Evolutionary conservation across 2,888 invertebrate species (phyloP), one percentile per base, ranked within the genome.

Genomic region (Protodeltote pygarga): DNA sequence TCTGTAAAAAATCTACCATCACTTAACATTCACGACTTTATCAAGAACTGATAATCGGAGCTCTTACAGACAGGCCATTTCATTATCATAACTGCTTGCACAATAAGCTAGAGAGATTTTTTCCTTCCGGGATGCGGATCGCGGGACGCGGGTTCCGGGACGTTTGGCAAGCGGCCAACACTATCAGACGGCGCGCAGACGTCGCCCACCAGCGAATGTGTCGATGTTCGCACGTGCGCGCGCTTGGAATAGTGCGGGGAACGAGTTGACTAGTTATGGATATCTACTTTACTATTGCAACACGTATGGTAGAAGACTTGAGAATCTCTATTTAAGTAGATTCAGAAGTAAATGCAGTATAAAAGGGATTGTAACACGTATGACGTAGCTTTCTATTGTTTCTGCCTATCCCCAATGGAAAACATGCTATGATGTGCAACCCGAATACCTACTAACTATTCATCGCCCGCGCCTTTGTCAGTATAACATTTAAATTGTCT

Each of bases 161-260:
- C 34, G 5, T 21, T 33, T 68, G 67, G 67, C 67, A 29, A 19
- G 3, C 25, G 10, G 69, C 69, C 67, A 65, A 25, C 32, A 11
- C 25, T 27, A 52, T 31, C 67, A 69, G 70, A 69, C 69, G 44
- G 45, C 35, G 38, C 45, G 53, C 65, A 73, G 73, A 73, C 72
- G 49, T 6, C 59, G 38, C 61, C 60, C 44, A 54, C 64, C 40
- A 20, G 5, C 19, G 11, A 16, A n/a, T 32, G 49, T 33, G 41
- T 20, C 34, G 29, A 24, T 34, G 19, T 17, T 28, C 37, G 51
- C 57, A 60, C 55, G 40, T 63, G 42, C 34, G 8, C 32, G 20
- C 33, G 5, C 6, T 19, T 13, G 16, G 33, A 37, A 37, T 41
- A 45, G 33, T n/a, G n/a, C n/a, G n/a, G 25, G 27, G 9, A 1